Evolutionary conservation across 2,888 invertebrate species (phyloP).

Genomic region (Lordiphosa fenestrarum): DNA sequence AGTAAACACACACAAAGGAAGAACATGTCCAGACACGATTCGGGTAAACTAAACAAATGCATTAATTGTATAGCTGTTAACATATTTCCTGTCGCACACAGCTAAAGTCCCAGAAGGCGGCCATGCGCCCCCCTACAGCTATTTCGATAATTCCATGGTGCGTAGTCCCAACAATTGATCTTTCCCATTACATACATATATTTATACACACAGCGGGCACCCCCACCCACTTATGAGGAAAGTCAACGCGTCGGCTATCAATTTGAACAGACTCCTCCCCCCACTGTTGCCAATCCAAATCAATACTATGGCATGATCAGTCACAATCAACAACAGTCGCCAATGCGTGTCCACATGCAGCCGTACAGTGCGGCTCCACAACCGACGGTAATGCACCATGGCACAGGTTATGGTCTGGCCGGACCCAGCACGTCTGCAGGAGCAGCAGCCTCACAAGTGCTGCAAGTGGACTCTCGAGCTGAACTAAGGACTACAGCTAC

Average conservation of each 20-base stretch:
- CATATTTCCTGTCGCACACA: background rate
- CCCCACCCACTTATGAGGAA: conserved; percentile 79
- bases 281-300: conserved; percentile 28
- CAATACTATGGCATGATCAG: conserved; percentile 70
- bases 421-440: conserved; percentile 62
- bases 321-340: conserved; percentile 56
- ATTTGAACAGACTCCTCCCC: conserved; percentile 10
- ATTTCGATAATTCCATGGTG: conserved; percentile 51
- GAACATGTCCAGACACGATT: conserved; percentile 40
- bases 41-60: conserved; percentile 21
- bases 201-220: conserved; percentile 61
- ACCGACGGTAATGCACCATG: conserved; percentile 21
- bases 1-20: conserved; percentile 53
- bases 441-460: conserved; percentile 41
- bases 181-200: background rate
- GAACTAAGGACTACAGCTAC: conserved; percentile 55
- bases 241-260: conserved; percentile 56
- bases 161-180: conserved; percentile 9
- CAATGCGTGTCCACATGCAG: conserved; percentile 21
- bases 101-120: conserved; percentile 7
- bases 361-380: conserved; percentile 3
- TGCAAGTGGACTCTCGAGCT: conserved; percentile 66
- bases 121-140: conserved; percentile 47
- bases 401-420: conserved; percentile 38
- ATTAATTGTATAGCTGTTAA: background rate